Base-by-base conservation (phyloP, 2,113 vertebrate species). In the Megaleporinus macrocephalus region DNA sequence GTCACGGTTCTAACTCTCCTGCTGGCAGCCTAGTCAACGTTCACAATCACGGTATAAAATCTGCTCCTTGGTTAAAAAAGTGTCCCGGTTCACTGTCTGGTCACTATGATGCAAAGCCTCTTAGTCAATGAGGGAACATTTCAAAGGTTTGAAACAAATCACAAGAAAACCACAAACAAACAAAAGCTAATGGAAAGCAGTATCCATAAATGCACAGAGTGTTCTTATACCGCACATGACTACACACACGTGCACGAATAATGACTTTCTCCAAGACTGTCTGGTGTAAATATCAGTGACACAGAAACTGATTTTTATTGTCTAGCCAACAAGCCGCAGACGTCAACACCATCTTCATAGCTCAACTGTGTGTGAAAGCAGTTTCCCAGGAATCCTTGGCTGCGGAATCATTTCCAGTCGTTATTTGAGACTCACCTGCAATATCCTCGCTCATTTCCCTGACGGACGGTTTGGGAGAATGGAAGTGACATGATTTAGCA, bases 371-470 rank as follows among this genome's bases (percentile, higher is more conserved):
- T 66, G 70, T 69, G 29, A 57, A 78, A 78, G 75, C 66, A 33
- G 36, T 84, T 84, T 65, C 73, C 55, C 83, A 71, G 55, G 44
- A 41, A 44, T 72, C 70, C 73, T 44, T 73, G 73, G 75, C 63
- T 33, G 72, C 47, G 16, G 44, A 33, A 41, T 24, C 33, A 66
- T 57, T 75, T 57, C n/a, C 61, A 74, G 51, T 15, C 68, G 62
- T 12, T 75, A 66, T 24, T 78, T 16, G 29, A 68, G 18, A 15
- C 22, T 76, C 20, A 33, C 51, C 73, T 61, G 29, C 41, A 44
- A 44, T 44, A 70, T 70, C 41, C n/a, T 13, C 27, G 4, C 7
- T 59, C 53, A 26, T 62, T 75, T 29, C 3, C n/a, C 66, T 70
- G 66, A 70, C 30, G 18, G 49, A 69, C 62, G 51, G 2, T 14